Conservation (phyloP, 2,888 invertebrate genomes). For the Odontocolon sp. region DNA sequence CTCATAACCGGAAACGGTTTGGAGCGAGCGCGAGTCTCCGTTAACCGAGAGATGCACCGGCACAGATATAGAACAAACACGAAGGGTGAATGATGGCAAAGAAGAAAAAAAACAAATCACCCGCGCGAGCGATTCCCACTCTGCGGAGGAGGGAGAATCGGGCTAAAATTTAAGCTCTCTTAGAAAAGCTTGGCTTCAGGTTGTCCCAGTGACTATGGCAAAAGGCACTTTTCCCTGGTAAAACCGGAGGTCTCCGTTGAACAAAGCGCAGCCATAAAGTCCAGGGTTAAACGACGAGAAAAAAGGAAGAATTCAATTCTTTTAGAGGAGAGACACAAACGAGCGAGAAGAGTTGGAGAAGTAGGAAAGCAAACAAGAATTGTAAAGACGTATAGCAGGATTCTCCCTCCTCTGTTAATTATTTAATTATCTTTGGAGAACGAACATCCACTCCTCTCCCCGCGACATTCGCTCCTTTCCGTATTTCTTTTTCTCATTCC, state of each 20-base stretch:
- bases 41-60: conserved; percentile 3
- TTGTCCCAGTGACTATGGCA: conserved; percentile 28
- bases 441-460: neutral
- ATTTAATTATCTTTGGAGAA: conserved; percentile 35
- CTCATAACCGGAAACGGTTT: conserved; percentile 49
- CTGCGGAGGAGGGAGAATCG: neutral
- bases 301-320: conserved; percentile 45
- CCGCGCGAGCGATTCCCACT: conserved; percentile 1
- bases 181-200: conserved; percentile 32
- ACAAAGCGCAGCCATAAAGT: neutral
- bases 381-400: neutral
- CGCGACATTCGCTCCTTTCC: neutral
- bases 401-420: conserved; percentile 18
- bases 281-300: conserved; percentile 32
- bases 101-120: conserved; percentile 46
- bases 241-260: neutral
- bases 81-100: conserved; percentile 8
- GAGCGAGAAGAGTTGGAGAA: neutral
- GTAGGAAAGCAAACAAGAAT: conserved; percentile 43
- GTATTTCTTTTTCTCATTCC: neutral
- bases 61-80: neutral
- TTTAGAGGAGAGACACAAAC: conserved; percentile 12
- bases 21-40: neutral
- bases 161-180: conserved; percentile 42
- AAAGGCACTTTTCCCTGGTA: conserved; percentile 27